Evolutionary conservation across 2,113 vertebrate genomes (phyloP).

Genomic region (Dermatemys mawii): DNA sequence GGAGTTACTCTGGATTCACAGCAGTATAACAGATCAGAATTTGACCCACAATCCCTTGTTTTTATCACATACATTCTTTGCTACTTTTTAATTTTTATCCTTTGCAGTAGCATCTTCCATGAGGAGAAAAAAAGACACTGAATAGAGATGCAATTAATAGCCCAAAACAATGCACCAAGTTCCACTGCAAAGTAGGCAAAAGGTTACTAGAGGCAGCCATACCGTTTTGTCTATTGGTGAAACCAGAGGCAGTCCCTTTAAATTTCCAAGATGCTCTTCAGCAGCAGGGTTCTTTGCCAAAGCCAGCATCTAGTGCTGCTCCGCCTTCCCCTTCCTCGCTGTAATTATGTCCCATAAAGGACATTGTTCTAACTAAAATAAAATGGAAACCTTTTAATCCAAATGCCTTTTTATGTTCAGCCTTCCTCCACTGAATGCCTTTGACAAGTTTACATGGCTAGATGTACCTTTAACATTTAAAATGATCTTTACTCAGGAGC

Average conservation of each 20-base stretch:
- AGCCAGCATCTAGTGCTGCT: conserved; percentile 4
- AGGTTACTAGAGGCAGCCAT: background rate
- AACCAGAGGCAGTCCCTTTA: conserved; percentile 65
- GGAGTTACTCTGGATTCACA: background rate
- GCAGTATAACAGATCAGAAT: background rate
- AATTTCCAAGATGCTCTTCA: conserved; percentile 30
- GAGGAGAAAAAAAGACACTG: background rate
- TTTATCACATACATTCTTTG: background rate
- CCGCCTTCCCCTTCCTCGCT: conserved; percentile 17
- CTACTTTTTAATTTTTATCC: background rate
- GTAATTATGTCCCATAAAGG: conserved; percentile 44
- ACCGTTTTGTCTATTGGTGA: background rate
- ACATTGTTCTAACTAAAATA: background rate
- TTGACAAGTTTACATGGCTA: background rate
- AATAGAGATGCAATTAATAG: fast-evolving
- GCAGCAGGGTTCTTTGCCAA: conserved; percentile 46
- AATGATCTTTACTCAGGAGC: background rate
- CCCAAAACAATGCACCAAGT: background rate
- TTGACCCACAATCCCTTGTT: background rate
- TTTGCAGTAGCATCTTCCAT: background rate
- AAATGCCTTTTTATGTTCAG: background rate
- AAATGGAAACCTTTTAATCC: background rate
- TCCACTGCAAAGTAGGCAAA: background rate
- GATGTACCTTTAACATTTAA: background rate
- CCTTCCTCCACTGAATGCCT: background rate